Evolutionary conservation across 2,888 invertebrate species (phyloP), one percentile per base, ranked within the genome.

Genomic region (Cyclophora albipunctata): DNA sequence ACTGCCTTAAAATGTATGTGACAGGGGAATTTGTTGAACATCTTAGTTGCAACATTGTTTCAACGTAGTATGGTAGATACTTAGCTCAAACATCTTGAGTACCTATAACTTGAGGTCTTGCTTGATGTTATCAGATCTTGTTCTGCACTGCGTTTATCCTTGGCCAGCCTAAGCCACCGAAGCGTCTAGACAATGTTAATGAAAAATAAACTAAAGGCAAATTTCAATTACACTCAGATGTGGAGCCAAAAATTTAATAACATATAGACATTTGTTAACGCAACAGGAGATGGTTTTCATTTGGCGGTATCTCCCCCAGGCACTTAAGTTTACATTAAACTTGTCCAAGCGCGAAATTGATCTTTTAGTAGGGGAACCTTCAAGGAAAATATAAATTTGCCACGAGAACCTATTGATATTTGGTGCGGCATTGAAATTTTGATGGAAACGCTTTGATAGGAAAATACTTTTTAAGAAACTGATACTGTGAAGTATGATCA

Each of bases 301-400:
- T 82, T 80, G 81, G 72, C 62, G 66, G 71, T 63, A 68, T 69
- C 70, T 71, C 87, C 84, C 85, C 82, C 67, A 77, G 75, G 78
- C 85, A 81, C 81, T 85, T 83, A 83, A 84, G 84, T 83, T 85
- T 84, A 84, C 87, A 84, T 86, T 84, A 84, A 84, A 79, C 71
- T 81, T 81, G 84, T 79, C 84, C 83, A 83, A 82, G 84, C 87
- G 87, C 79, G 86, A 88, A 88, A 88, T 88, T 88, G 85, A 87
- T 87, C 87, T 88, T 82, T 85, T 83, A 84, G 82, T 81, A 80
- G 81, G 82, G 78, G 78, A 68, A 72, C 77, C 71, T 75, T 77
- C 77, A 78, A 73, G 74, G 79, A 79, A 81, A 83, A 82, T 81
- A 82, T 80, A 83, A 81, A 82, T 83, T 61, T 79, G 77, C 77